Evolutionary conservation across 2,888 invertebrate species (phyloP).

Genomic region (Epirrhoe alternata): DNA sequence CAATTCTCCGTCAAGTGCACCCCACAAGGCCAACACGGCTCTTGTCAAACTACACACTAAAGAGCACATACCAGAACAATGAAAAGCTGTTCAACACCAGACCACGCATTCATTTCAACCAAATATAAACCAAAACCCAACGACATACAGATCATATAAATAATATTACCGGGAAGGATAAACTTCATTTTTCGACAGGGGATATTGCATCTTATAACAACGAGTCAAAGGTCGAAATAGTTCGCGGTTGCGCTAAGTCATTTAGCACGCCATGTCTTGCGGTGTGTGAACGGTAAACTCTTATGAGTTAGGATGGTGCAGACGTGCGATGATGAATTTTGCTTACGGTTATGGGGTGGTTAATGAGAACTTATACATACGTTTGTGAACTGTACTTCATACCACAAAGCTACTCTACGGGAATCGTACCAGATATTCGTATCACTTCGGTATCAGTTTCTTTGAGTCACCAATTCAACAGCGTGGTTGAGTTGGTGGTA

Average conservation of each 20-base stretch:
- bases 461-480: too few relatives aligned
- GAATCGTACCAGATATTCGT: too few relatives aligned
- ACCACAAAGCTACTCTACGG: too few relatives aligned
- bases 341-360: conserved; percentile 25
- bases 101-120: conserved; percentile 14
- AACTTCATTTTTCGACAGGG: background rate
- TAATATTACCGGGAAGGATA: conserved; percentile 8
- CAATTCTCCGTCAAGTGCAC: too few relatives aligned
- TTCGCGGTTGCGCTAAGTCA: conserved; percentile 28
- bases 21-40: too few relatives aligned
- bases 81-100: conserved; percentile 36
- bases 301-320: conserved; percentile 35
- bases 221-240: conserved; percentile 15
- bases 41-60: conserved; percentile 18
- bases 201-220: conserved; percentile 23
- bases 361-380: conserved; percentile 8
- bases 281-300: conserved; percentile 41
- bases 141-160: conserved; percentile 13
- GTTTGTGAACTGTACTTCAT: background rate
- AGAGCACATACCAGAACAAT: conserved; percentile 38
- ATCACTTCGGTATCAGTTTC: too few relatives aligned
- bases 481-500: too few relatives aligned
- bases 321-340: conserved; percentile 35
- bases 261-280: conserved; percentile 40
- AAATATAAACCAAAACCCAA: conserved; percentile 22